phyloP scores from a whole-genome alignment of 2,888 invertebrate species.

The Elysia crispata region DNA sequence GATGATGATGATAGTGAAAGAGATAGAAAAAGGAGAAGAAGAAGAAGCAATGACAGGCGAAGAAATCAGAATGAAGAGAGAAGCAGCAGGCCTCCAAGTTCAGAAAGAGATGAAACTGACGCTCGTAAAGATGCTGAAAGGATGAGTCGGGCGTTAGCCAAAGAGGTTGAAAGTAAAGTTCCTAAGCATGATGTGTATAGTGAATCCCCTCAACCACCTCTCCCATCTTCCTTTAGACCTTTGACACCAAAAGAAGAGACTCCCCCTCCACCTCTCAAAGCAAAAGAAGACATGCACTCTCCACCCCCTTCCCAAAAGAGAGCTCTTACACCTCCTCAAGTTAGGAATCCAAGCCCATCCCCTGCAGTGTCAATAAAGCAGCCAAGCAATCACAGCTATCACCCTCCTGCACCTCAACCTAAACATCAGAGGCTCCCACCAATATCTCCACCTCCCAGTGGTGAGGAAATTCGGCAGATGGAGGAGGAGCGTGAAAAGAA shows the following conservation, averaged over 20 bases:
- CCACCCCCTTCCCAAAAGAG: no score
- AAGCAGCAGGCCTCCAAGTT: no score
- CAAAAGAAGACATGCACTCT: no score
- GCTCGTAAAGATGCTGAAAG: no score
- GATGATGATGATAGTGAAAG: not conserved
- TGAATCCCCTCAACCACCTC: not conserved
- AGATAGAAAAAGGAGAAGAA: not conserved
- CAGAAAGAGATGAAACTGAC: no score
- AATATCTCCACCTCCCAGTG: constrained; percentile 27
- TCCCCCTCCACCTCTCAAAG: no score
- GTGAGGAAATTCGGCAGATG: constrained; percentile 22
- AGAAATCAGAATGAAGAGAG: not conserved
- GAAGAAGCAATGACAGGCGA: not conserved
- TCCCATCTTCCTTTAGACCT: constrained; percentile 10
- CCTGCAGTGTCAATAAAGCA: not conserved
- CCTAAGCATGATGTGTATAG: not conserved
- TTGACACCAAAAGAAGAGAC: no score
- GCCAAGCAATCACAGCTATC: no score
- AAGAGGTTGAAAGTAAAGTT: not conserved
- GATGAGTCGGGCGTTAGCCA: no score
- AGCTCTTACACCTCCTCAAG: no score
- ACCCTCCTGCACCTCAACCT: no score
- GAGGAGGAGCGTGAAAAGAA: not conserved
- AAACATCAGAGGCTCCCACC: no score
- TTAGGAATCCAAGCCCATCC: not conserved